A percentile compares a stretch with the other conserved stretches of the same genome.
These are phyloP conservation scores for Muscina levida DNA, from an alignment of 2,888 invertebrate genomes.

Conservation along the genomic window DNA sequence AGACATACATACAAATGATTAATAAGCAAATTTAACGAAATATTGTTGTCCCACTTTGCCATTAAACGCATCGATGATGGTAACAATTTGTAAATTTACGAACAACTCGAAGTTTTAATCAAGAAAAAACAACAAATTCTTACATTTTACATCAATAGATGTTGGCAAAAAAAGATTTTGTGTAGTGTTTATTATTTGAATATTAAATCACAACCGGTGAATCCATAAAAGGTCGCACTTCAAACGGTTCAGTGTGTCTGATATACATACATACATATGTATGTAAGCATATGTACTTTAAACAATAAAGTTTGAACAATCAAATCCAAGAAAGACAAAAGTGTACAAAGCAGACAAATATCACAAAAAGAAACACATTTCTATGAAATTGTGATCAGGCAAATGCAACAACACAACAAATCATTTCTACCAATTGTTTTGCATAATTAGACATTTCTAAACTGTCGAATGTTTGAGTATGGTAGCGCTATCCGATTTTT, in stretches of 20 bases:
- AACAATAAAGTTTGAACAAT: slow-evolving; percentile 10
- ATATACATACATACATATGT: neutral
- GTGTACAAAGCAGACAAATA: neutral
- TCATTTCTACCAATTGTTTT: slow-evolving; percentile 50
- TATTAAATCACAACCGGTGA: slow-evolving; percentile 11
- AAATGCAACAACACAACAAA: neutral
- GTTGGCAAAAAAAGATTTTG: too few relatives aligned
- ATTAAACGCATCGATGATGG: too few relatives aligned
- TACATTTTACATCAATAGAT: too few relatives aligned
- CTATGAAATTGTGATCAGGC: slow-evolving; percentile 7
- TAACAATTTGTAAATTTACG: too few relatives aligned
- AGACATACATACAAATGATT: too few relatives aligned
- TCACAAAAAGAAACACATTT: neutral
- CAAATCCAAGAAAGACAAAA: neutral
- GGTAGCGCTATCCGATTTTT: too few relatives aligned
- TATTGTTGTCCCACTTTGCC: neutral
- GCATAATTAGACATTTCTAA: slow-evolving; percentile 47
- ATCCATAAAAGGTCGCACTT: slow-evolving; percentile 37
- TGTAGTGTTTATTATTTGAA: too few relatives aligned
- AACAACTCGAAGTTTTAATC: too few relatives aligned
- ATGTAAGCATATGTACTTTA: neutral
- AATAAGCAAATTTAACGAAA: too few relatives aligned
- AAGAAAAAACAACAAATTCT: too few relatives aligned
- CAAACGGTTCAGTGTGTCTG: neutral
- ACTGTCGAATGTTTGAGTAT: too few relatives aligned